Base-by-base conservation (phyloP, 2,113 vertebrate genomes). In the Cavia aperea region DNA sequence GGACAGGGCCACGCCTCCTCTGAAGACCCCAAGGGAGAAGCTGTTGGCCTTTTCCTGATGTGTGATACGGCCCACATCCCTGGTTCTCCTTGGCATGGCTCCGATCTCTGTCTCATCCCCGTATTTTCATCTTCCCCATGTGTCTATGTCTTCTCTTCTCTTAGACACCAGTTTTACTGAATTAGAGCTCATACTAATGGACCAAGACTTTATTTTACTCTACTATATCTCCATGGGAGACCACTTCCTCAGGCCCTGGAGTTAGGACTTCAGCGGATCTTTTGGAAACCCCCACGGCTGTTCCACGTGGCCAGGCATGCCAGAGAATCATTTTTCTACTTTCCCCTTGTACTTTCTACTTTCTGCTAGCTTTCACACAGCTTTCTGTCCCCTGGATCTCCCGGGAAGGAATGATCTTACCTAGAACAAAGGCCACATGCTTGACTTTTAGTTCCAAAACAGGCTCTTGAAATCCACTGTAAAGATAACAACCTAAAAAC, bases 271-370 rank as follows among this genome's bases (percentile, higher is more conserved):
- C n/a, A 15, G 3, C 19, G 24, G 19, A 2, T 51, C 54, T 66
- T 85, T 10, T 24, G 31, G 36, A 43, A 6, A 3, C 16, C 14
- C 54, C 33, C 10, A 9, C 1, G 15, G 60, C 10, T 75, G 7
- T 78, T 24, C 13, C 6, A 4, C 5, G 1, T 0, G 4, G 39
- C 43, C 11, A 2, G 0, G 0, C 6, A 0, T 24, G 58, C 14
- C 60, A 33, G 33, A 24, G 7, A n/a, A 23, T 46, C 31, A 2
- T 33, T 13, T 63, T 54, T 2, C 3, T 29, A n/a, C 60, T 56
- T 75, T 3, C 7, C 4, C 7, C 14, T 49, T 12, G 5, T 2
- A 81, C 46, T 68, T 14, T 23, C 19, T 46, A 13, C n/a, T 92
- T 85, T 33, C 58, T 12, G 18, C n/a, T 13, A 8, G 31, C 2